These are phyloP conservation scores for Panurus biarmicus DNA, from an alignment of 2,113 vertebrate species.

Conservation along the genomic window DNA sequence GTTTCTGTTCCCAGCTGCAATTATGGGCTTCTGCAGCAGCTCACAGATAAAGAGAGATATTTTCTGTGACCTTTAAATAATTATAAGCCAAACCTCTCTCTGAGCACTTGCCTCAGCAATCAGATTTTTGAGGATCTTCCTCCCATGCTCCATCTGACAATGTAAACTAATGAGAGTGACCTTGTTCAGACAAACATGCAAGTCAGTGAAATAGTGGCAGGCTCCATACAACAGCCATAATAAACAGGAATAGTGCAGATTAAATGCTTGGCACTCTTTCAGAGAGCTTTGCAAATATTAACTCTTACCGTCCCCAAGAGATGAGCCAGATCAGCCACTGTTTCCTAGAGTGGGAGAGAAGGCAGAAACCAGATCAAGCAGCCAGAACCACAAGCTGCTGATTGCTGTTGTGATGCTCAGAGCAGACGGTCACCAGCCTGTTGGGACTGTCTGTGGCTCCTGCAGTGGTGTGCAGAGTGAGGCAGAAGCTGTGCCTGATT, in stretches of 20 bases:
- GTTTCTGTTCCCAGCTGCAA: constrained; percentile 6
- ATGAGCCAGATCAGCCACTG: background rate
- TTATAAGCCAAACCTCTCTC: background rate
- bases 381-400: background rate
- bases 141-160: background rate
- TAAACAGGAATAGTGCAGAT: constrained; percentile 46
- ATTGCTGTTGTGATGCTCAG: background rate
- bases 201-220: background rate
- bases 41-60: constrained; percentile 14
- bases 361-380: background rate
- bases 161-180: constrained; percentile 35
- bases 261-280: constrained; percentile 43
- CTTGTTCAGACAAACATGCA: constrained; percentile 11
- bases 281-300: constrained; percentile 20
- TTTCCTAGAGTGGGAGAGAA: background rate
- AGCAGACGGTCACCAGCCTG: background rate
- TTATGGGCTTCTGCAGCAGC: constrained; percentile 13
- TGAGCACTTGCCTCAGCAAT: constrained; percentile 8
- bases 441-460: background rate
- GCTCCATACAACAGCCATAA: constrained; percentile 15
- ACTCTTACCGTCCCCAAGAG: constrained; percentile 17
- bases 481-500: background rate
- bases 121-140: constrained; percentile 30
- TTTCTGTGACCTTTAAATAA: constrained; percentile 46
- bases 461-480: background rate